A percentile compares a stretch with the other conserved stretches of the same genome.
phyloP scores from a whole-genome alignment of 1,140 invertebrate species.

The Drosophila persimilis region DNA sequence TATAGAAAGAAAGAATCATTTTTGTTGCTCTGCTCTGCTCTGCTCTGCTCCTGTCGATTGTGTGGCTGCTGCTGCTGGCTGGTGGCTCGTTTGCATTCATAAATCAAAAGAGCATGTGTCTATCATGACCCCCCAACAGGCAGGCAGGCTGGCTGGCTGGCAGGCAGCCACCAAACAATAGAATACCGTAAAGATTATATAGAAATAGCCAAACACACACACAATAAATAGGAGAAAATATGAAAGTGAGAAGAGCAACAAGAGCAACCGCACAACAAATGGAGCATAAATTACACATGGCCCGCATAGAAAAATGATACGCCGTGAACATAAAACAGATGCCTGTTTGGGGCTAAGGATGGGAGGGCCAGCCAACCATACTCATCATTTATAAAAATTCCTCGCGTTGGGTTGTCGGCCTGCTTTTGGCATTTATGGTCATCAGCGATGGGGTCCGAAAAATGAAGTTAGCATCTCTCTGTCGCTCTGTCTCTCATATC shows the following conservation, averaged over 20 bases:
- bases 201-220: conserved; percentile 72
- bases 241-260: conserved; percentile 57
- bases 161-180: conserved; percentile 59
- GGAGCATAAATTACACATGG: conserved; percentile 79
- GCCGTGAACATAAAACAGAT: conserved; percentile 77
- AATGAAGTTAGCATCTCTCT: conserved; percentile 61
- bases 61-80: conserved; percentile 35
- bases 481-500: conserved; percentile 49
- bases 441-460: conserved; percentile 55
- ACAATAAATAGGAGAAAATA: conserved; percentile 74
- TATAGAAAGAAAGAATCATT: conserved; percentile 20
- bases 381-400: conserved; percentile 78
- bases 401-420: conserved; percentile 29
- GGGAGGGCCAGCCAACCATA: conserved; percentile 18
- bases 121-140: conserved; percentile 51
- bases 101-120: conserved; percentile 78
- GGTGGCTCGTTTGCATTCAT: conserved; percentile 72
- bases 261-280: conserved; percentile 55
- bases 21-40: neutral
- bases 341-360: conserved; percentile 22
- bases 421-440: conserved; percentile 56
- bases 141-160: neutral
- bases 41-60: conserved; percentile 11
- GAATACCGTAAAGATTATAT: conserved; percentile 66
- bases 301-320: conserved; percentile 74